These are phyloP conservation scores for Lepidurus couesii DNA, from an alignment of 1,140 invertebrate species.

Conservation along the genomic window DNA sequence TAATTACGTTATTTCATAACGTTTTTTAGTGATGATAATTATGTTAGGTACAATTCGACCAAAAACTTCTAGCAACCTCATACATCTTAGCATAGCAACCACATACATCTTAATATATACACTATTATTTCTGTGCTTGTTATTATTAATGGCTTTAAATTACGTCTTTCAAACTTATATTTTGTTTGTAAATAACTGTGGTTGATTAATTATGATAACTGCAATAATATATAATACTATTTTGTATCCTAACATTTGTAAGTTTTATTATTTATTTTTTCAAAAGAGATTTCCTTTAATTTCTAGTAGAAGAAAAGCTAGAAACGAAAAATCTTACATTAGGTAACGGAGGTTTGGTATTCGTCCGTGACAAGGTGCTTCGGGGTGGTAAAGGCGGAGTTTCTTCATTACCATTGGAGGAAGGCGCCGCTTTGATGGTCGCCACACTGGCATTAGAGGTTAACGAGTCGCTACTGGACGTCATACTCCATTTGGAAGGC, in stretches of 20 bases:
- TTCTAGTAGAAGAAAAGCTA: not conserved
- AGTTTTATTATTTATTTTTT: too few relatives aligned
- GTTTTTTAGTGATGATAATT: too few relatives aligned
- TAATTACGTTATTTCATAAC: too few relatives aligned
- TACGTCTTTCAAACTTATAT: too few relatives aligned
- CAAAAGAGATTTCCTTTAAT: too few relatives aligned
- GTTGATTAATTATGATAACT: not conserved
- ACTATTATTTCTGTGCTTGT: too few relatives aligned
- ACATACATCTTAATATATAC: too few relatives aligned
- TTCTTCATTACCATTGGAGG: constrained; percentile 36
- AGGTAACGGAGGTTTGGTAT: constrained; percentile 64
- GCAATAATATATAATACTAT: not conserved
- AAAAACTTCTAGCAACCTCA: too few relatives aligned
- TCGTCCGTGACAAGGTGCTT: constrained; percentile 48
- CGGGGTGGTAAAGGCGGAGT: constrained; percentile 55
- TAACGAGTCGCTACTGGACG: constrained; percentile 41
- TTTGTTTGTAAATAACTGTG: not conserved
- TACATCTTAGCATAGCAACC: too few relatives aligned
- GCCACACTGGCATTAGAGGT: constrained; percentile 40
- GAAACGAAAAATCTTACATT: constrained; percentile 44
- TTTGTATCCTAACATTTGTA: too few relatives aligned
- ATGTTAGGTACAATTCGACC: too few relatives aligned
- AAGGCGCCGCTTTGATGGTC: constrained; percentile 39
- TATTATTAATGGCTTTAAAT: too few relatives aligned
- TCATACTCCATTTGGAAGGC: constrained; percentile 40